Evolutionary conservation across 2,888 invertebrate genomes (phyloP).

Genomic region (Drosophila mulleri): DNA sequence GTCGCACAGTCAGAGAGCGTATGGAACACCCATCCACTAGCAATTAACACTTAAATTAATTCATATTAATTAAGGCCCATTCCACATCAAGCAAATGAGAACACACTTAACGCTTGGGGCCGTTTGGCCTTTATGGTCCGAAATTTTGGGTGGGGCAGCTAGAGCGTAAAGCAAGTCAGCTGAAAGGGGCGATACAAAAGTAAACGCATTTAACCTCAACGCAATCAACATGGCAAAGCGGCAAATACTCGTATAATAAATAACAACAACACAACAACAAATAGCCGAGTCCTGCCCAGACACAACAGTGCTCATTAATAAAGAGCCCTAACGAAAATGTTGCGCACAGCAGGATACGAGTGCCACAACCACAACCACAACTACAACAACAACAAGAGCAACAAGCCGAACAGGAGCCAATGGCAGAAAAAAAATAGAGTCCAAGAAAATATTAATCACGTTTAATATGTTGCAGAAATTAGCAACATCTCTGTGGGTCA

Average conservation of each 20-base stretch:
- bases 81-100: conserved; percentile 61
- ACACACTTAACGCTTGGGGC: conserved; percentile 73
- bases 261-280: conserved; percentile 57
- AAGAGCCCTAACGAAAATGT: conserved; percentile 61
- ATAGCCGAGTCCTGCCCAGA: conserved; percentile 64
- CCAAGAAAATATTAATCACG: conserved; percentile 73
- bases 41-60: conserved; percentile 80
- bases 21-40: conserved; percentile 68
- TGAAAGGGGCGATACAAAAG: conserved; percentile 37
- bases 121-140: conserved; percentile 64
- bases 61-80: conserved; percentile 77
- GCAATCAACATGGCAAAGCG: conserved; percentile 73
- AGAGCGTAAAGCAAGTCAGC: conserved; percentile 20
- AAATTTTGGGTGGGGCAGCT: conserved; percentile 27
- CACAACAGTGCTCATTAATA: conserved; percentile 74
- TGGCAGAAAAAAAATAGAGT: conserved; percentile 19
- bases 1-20: conserved; percentile 39
- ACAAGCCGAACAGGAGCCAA: too few relatives aligned
- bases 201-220: conserved; percentile 71
- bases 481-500: conserved; percentile 41
- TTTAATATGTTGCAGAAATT: conserved; percentile 77
- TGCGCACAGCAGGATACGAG: conserved; percentile 68
- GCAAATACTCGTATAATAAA: conserved; percentile 69
- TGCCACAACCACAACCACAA: conserved; percentile 28
- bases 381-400: conserved; percentile 9